phyloP scores from a whole-genome alignment of 2,113 vertebrate species.

The Etheostoma cragini region DNA sequence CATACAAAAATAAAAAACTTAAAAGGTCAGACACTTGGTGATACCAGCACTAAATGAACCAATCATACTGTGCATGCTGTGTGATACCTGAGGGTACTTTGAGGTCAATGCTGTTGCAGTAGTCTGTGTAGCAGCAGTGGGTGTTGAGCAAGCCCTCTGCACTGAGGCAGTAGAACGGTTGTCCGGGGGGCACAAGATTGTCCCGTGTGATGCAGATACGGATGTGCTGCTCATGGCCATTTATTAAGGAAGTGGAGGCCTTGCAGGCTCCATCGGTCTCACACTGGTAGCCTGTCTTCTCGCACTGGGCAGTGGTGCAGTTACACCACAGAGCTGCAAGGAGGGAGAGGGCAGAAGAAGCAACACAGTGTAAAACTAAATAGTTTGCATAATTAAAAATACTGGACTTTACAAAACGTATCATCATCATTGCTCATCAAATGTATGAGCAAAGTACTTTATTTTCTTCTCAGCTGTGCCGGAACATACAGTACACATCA shows the following conservation, averaged over 20 bases:
- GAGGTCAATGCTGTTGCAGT: conserved; percentile 95
- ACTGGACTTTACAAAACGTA: neutral
- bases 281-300: conserved; percentile 90
- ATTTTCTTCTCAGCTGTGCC: neutral
- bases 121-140: conserved; percentile 95
- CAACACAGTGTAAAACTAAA: neutral
- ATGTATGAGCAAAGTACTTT: neutral
- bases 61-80: neutral
- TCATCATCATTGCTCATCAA: neutral
- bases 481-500: neutral
- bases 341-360: neutral
- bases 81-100: conserved; percentile 86
- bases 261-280: conserved; percentile 96
- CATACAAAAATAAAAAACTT: neutral
- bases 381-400: neutral
- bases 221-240: conserved; percentile 88
- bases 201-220: conserved; percentile 90
- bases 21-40: neutral
- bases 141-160: conserved; percentile 92
- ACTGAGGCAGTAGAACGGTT: conserved; percentile 93
- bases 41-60: neutral
- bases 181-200: conserved; percentile 89
- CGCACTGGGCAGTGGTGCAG: conserved; percentile 88
- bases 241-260: conserved; percentile 91
- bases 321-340: conserved; percentile 89